A percentile compares a stretch with the other conserved stretches of the same genome.
These are phyloP conservation scores for Achlya flavicornis DNA, from an alignment of 2,888 invertebrate species.

Conservation along the genomic window DNA sequence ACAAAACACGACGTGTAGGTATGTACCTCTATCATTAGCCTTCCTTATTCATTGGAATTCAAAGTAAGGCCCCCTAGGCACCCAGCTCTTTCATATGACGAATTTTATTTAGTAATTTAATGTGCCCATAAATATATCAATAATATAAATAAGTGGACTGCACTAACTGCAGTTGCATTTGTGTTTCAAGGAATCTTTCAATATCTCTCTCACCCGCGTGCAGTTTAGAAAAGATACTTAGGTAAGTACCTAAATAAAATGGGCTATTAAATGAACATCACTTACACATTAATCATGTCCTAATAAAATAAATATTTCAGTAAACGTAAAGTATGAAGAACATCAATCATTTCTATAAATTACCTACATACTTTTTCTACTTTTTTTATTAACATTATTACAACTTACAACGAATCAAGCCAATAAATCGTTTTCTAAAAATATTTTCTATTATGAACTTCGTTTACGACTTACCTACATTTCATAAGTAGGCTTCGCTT, in stretches of 20 bases:
- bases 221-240: no score
- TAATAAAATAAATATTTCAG: not conserved
- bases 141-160: no score
- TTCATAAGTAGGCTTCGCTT: slow-evolving; percentile 57
- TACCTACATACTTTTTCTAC: not conserved
- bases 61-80: not conserved
- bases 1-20: not conserved
- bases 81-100: no score
- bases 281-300: not conserved
- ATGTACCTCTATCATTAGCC: not conserved
- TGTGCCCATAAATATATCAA: not conserved
- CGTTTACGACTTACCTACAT: slow-evolving; percentile 52
- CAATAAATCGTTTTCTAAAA: slow-evolving; percentile 7
- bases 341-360: slow-evolving; percentile 1
- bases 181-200: no score
- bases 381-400: not conserved
- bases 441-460: slow-evolving; percentile 24
- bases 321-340: not conserved
- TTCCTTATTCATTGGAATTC: not conserved
- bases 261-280: no score
- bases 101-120: no score
- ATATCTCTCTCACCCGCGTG: no score
- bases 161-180: no score
- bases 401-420: not conserved
- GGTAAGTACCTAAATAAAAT: no score